Evolutionary conservation across 2,888 invertebrate species (phyloP).

Genomic region (Scaeva pyrastri): DNA sequence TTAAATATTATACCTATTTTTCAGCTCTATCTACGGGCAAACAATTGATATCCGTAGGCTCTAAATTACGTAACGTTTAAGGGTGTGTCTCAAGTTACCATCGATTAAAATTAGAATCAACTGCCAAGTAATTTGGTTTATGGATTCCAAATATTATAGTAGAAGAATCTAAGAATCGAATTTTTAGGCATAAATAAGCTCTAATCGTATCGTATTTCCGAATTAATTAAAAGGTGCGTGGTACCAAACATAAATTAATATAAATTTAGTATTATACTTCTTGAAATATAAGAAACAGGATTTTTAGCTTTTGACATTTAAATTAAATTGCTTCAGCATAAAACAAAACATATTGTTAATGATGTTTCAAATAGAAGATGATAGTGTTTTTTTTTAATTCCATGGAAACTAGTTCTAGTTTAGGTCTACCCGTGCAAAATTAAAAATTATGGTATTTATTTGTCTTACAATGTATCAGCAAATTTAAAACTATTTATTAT

Average conservation of each 20-base stretch:
- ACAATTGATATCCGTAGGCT: slow-evolving; percentile 14
- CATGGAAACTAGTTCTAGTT: too few relatives aligned
- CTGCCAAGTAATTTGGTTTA: slow-evolving; percentile 3
- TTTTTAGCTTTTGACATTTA: too few relatives aligned
- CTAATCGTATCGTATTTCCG: not conserved
- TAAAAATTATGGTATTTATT: too few relatives aligned
- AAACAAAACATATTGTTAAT: too few relatives aligned
- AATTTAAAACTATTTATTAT: too few relatives aligned
- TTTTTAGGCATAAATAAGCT: not conserved
- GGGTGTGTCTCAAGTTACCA: not conserved
- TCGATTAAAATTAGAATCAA: not conserved
- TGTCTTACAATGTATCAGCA: too few relatives aligned
- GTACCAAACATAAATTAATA: not conserved
- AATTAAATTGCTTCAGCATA: too few relatives aligned
- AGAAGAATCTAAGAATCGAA: not conserved
- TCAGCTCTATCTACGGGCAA: not conserved
- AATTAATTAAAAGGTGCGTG: not conserved
- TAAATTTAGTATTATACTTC: too few relatives aligned
- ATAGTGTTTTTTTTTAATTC: too few relatives aligned
- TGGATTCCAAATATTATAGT: not conserved
- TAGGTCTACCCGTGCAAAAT: too few relatives aligned
- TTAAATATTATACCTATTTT: not conserved
- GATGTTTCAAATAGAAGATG: too few relatives aligned
- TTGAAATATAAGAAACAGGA: too few relatives aligned
- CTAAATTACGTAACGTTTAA: slow-evolving; percentile 13